Base-by-base conservation (phyloP, 1,140 invertebrate species). In the Rhynchophorus ferrugineus region DNA sequence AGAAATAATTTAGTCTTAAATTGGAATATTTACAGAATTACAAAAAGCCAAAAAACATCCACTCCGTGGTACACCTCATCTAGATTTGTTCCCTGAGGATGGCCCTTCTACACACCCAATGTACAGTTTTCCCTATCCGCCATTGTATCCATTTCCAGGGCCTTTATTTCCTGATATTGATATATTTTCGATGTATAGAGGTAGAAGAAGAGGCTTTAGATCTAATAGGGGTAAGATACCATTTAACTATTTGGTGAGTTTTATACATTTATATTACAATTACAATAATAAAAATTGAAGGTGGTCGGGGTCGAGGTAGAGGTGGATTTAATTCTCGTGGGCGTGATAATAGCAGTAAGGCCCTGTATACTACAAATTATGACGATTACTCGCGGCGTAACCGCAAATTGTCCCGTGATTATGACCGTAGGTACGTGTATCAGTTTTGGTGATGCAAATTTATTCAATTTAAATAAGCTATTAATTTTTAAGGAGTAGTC, bases 341-440 rank as follows among this genome's bases (percentile, higher is more conserved):
- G 24, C 50, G 55, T 16, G 36, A 19, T n/a, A 19, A 42, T 49
- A 17, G 49, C 37, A 22, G 38, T 8, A 21, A 21, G 11, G 44
- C n/a, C n/a, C n/a, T n/a, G n/a, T n/a, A n/a, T n/a, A n/a, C n/a
- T n/a, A n/a, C n/a, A n/a, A n/a, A n/a, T 6, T 59, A 63, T 44
- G 57, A 67, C 9, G 59, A 67, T 39, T 68, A 68, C 61, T 62
- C 50, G 46, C 73, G 70, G 58, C 75, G 75, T 59, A 75, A 77
- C 57, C 72, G 44, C 22, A 33, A 36, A n/a, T n/a, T n/a, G n/a
- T n/a, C n/a, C n/a, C n/a, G n/a, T n/a, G n/a, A n/a, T n/a, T n/a
- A n/a, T n/a, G n/a, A n/a, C n/a, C n/a, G n/a, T n/a, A n/a, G n/a
- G n/a, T n/a, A n/a, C n/a, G n/a, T n/a, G n/a, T n/a, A n/a, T n/a